These are phyloP conservation scores for Brachionus paranguensis DNA, from an alignment of 1,140 invertebrate species.

Conservation along the genomic window DNA sequence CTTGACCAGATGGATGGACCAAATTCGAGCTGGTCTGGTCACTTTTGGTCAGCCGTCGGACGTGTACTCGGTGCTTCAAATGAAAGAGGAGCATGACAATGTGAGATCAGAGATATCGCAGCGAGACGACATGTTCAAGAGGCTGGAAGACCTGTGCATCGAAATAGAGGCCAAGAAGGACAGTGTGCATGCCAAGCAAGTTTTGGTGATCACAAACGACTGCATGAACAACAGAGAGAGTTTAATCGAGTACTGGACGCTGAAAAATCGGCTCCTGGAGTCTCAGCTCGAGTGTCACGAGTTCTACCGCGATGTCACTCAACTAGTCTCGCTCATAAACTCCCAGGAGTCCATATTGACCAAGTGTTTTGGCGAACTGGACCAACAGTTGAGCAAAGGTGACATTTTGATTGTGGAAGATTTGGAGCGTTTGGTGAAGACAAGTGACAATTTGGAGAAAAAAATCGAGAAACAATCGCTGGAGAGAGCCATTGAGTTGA, in stretches of 20 bases:
- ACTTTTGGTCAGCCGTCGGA: neutral
- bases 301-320: neutral
- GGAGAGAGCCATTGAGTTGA: neutral
- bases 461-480: slow-evolving; percentile 13
- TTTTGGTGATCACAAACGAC: neutral
- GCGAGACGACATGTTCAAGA: slow-evolving; percentile 12
- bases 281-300: slow-evolving; percentile 28
- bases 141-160: neutral
- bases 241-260: neutral
- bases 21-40: neutral
- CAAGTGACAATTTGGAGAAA: slow-evolving; percentile 7
- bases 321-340: neutral
- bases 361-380: neutral
- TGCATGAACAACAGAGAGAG: neutral
- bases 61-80: neutral
- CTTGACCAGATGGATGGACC: slow-evolving; percentile 5
- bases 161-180: neutral
- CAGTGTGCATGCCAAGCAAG: neutral
- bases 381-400: neutral
- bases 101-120: slow-evolving; percentile 16
- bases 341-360: neutral
- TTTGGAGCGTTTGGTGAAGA: neutral
- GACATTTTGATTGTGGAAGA: neutral
- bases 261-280: neutral
- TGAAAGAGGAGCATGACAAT: neutral